Percentiles rank a stretch among this genome's conserved stretches.
Conservation (phyloP, 2,888 invertebrate species). For the Drosophila buzzatii region DNA sequence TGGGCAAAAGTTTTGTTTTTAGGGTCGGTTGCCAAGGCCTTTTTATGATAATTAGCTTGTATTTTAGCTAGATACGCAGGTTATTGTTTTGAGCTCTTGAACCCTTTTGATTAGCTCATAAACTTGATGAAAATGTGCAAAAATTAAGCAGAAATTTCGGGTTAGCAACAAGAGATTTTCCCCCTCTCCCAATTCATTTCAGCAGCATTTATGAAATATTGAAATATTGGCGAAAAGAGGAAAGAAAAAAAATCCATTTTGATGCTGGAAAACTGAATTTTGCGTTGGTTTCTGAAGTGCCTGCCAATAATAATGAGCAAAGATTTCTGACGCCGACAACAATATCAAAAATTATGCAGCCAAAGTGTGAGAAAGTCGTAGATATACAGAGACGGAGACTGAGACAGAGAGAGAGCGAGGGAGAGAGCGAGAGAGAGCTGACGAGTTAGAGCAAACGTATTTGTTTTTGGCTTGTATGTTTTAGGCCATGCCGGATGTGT, state of each 20-base stretch:
- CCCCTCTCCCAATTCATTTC: not conserved
- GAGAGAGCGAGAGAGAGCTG: conserved; percentile 19
- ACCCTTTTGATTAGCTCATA: conserved; percentile 44
- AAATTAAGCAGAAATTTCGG: conserved; percentile 23
- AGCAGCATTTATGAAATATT: conserved; percentile 50
- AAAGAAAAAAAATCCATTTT: not conserved
- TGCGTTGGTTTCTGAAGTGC: conserved; percentile 41
- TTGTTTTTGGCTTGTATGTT: conserved; percentile 40
- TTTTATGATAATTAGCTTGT: conserved; percentile 66
- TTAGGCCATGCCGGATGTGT: conserved; percentile 52
- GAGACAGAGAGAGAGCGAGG: conserved; percentile 7
- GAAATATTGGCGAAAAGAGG: conserved; percentile 32
- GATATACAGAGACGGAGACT: conserved; percentile 5
- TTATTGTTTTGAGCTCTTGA: conserved; percentile 34
- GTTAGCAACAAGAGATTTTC: conserved; percentile 3
- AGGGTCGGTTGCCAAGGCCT: conserved; percentile 27
- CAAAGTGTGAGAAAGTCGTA: conserved; percentile 18
- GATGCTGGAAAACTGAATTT: conserved; percentile 22
- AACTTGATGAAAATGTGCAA: conserved; percentile 35
- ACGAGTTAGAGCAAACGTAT: conserved; percentile 36
- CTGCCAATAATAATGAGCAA: conserved; percentile 76
- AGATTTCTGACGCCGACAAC: conserved; percentile 71
- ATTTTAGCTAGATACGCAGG: conserved; percentile 42
- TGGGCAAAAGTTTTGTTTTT: conserved; percentile 53
- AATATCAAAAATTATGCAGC: conserved; percentile 64